These are phyloP conservation scores for Eucidaris tribuloides DNA, from an alignment of 35 echinoderm and acorn worm genomes.

Conservation along the genomic window DNA sequence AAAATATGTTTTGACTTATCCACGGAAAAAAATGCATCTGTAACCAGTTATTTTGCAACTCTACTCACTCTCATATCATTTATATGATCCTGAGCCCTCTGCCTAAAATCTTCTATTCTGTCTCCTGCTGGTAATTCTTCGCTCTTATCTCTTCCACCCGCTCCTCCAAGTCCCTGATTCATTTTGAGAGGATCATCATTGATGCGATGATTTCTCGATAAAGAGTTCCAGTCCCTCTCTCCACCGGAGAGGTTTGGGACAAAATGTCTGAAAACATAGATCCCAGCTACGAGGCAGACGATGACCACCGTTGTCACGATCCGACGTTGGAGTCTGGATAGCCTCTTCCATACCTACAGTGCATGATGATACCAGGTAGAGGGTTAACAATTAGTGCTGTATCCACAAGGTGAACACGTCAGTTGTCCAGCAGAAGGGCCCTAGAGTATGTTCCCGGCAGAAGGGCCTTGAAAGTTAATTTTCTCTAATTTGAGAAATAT, in stretches of 20 bases:
- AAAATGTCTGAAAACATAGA: conserved; percentile 48
- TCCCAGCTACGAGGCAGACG: not conserved
- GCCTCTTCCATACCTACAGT: conserved; percentile 52
- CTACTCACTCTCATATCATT: too few species aligned
- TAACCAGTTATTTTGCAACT: too few species aligned
- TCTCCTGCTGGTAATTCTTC: not conserved
- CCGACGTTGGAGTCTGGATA: conserved; percentile 60
- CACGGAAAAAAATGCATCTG: too few species aligned
- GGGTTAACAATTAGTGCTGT: not conserved
- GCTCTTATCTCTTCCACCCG: conserved; percentile 5
- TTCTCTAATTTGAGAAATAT: not conserved
- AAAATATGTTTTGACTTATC: too few species aligned
- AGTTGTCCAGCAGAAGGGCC: not conserved
- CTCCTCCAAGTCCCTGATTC: conserved; percentile 25
- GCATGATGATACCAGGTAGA: not conserved
- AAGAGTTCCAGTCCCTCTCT: not conserved
- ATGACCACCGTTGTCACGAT: conserved; percentile 31
- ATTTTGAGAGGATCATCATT: conserved; percentile 10
- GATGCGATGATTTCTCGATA: not conserved
- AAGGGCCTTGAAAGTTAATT: too few species aligned
- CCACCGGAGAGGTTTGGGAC: not conserved
- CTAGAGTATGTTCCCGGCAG: too few species aligned
- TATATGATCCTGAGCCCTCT: not conserved
- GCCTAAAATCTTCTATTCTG: not conserved
- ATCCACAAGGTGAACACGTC: not conserved